Base-by-base conservation (phyloP, 30 jellyfish, hydroid and myxozoan species). In the Euphysa ruthae region DNA sequence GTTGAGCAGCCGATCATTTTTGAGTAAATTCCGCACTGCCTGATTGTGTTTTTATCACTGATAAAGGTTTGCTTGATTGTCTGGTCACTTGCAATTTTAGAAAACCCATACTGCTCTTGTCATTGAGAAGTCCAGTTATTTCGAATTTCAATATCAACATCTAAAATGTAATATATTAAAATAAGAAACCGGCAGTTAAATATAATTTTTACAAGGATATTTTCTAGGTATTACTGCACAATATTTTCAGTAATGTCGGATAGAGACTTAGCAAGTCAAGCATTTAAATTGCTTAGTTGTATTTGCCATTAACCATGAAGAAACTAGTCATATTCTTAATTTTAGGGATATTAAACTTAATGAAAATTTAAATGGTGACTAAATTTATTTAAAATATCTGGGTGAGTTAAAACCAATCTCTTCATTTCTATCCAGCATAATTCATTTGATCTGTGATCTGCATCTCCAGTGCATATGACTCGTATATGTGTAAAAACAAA, bases 361-460 rank as follows among this genome's bases (percentile, higher is more conserved):
- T n/a, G n/a, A 38, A 38, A 8, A 38, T 38, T 38, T 38, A 38
- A 8, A 8, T 38, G 12, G n/a, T 8, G n/a, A n/a, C 52, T 38
- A 38, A 38, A 38, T 38, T 12, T 38, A 38, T 52, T 52, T 7
- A 10, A 52, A 12, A 7, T 63, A 63, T n/a, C 71, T 26, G 76
- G 76, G 26, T 63, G 76, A 21, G 76, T 63, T 21, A 19, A 12
- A 16, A n/a, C 73, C 32, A 63, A 32, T 21, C 73, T 21, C 6
- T 7, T 12, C 76, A 63, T 63, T 33, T 63, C 76, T 7, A 63
- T 22, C 76, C 71, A 63, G 76, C 71, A 63, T 63, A 32, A 63
- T 63, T 63, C 16, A 63, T 15, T 63, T 71, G 70, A 63, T 63
- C 76, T 13, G 62, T 21, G 34, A 38, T 49, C 76, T 71, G 24